phyloP scores from a whole-genome alignment of 2,888 invertebrate species.

The Platypus cylindrus region DNA sequence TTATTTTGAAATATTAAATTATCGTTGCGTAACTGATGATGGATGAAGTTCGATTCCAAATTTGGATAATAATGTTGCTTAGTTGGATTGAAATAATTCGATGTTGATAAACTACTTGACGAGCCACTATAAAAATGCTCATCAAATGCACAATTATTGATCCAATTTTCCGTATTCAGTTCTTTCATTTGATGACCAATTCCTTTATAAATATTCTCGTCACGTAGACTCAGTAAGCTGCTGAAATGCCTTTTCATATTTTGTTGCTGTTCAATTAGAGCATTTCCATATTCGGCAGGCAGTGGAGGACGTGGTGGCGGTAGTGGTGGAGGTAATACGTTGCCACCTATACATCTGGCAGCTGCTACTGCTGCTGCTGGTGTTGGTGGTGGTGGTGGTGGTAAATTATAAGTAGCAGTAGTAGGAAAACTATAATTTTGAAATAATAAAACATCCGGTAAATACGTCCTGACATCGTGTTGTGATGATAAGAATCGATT shows the following conservation, averaged over 20 bases:
- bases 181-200: constrained; percentile 16
- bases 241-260: constrained; percentile 27
- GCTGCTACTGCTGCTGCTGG: too few species aligned
- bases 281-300: constrained; percentile 22
- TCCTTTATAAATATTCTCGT: constrained; percentile 12
- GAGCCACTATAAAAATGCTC: constrained; percentile 8
- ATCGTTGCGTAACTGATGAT: constrained; percentile 14
- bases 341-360: constrained; percentile 9
- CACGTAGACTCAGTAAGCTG: constrained; percentile 23
- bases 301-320: too few species aligned
- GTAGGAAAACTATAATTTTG: constrained; percentile 24
- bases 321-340: too few species aligned
- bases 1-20: constrained; percentile 16
- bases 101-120: constrained; percentile 5
- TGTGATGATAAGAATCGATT: constrained; percentile 11
- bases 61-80: constrained; percentile 19
- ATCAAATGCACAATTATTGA: constrained; percentile 12
- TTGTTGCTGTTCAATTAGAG: constrained; percentile 20
- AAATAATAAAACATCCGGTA: constrained; percentile 23
- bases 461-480: constrained; percentile 16
- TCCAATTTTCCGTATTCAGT: constrained; percentile 18
- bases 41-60: constrained; percentile 17
- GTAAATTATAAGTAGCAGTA: constrained; percentile 14
- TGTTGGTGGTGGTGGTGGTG: constrained; percentile 13
- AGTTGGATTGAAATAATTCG: constrained; percentile 14